A percentile compares a stretch with the other conserved stretches of the same genome.
Evolutionary conservation across 1,140 invertebrate genomes (phyloP).

Genomic region (Drosophila repleta): DNA sequence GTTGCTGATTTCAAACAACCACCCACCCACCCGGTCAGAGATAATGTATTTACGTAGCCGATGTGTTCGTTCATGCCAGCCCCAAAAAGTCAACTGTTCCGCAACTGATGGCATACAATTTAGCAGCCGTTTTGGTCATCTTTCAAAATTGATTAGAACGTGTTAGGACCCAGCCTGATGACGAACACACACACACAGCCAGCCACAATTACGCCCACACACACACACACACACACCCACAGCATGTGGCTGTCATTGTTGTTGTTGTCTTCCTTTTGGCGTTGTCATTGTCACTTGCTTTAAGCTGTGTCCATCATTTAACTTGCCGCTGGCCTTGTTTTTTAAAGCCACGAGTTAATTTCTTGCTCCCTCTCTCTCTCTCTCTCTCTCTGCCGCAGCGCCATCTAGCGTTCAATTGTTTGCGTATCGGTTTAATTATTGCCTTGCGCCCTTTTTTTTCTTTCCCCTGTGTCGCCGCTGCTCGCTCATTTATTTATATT

Average conservation of each 20-base stretch:
- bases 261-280: constrained; percentile 26
- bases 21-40: no score
- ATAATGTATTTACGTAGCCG: constrained; percentile 29
- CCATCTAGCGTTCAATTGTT: constrained; percentile 75
- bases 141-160: constrained; percentile 70
- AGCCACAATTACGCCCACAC: constrained; percentile 32
- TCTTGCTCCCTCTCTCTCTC: neutral
- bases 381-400: constrained; percentile 36
- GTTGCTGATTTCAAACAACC: constrained; percentile 4
- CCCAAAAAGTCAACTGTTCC: constrained; percentile 44
- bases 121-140: constrained; percentile 72
- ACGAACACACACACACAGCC: constrained; percentile 33
- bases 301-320: constrained; percentile 64
- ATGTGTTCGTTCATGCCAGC: constrained; percentile 36
- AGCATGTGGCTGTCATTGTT: constrained; percentile 61
- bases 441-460: constrained; percentile 43
- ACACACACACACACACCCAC: constrained; percentile 45
- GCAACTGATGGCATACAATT: constrained; percentile 50
- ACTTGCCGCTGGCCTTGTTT: constrained; percentile 56
- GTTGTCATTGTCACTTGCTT: constrained; percentile 55
- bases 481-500: constrained; percentile 77
- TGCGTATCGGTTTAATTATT: constrained; percentile 79
- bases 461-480: constrained; percentile 17
- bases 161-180: constrained; percentile 48
- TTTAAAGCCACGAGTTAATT: constrained; percentile 49